phyloP scores from a whole-genome alignment of 1,140 invertebrate genomes.

The Drosophila subpulchrella region DNA sequence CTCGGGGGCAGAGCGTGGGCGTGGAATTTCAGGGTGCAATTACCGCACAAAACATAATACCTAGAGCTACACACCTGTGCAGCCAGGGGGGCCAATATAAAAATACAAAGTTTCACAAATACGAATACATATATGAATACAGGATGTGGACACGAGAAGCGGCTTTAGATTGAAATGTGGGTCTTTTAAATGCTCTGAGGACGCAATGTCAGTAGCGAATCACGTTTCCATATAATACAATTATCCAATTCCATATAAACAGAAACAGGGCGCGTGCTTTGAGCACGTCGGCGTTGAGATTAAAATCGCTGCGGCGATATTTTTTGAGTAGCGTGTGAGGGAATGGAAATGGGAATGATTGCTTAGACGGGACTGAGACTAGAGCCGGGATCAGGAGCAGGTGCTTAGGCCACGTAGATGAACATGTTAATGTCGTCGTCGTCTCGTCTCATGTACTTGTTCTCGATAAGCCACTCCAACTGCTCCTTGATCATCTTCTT shows the following conservation, averaged over 20 bases:
- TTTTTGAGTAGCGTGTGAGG: conserved; percentile 19
- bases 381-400: conserved; percentile 28
- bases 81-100: conserved; percentile 41
- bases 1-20: conserved; percentile 5
- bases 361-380: conserved; percentile 40
- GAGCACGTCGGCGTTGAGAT: conserved; percentile 51
- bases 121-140: conserved; percentile 32
- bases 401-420: conserved; percentile 96
- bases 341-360: conserved; percentile 44
- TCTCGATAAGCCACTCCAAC: conserved; percentile 99
- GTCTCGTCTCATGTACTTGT: conserved; percentile 98
- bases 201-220: conserved; percentile 45
- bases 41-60: conserved; percentile 41
- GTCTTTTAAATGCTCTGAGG: conserved; percentile 46
- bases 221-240: conserved; percentile 55
- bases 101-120: conserved; percentile 43
- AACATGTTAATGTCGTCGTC: conserved; percentile 99
- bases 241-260: conserved; percentile 49
- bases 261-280: conserved; percentile 44
- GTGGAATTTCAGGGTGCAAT: conserved; percentile 7
- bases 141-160: conserved; percentile 11
- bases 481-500: conserved; percentile 99
- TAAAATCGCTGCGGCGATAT: conserved; percentile 37
- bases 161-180: conserved; percentile 13
- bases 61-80: conserved; percentile 31